Base-by-base conservation (phyloP, 2,797 vertebrate species). In the Epinephelus awoara region DNA sequence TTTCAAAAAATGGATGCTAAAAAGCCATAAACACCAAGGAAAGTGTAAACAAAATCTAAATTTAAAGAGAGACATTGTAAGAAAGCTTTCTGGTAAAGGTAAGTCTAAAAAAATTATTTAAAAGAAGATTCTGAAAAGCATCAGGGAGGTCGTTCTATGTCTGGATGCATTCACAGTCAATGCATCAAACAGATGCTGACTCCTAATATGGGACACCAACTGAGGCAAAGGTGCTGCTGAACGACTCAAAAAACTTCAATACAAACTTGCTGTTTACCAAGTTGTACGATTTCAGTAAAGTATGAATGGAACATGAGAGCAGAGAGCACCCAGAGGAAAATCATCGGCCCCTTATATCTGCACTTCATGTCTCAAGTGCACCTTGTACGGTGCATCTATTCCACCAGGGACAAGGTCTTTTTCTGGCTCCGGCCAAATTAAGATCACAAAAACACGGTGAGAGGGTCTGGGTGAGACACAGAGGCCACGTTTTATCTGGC, bases 391-490 rank as follows among this genome's bases (percentile, higher is more conserved):
- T 75, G 73, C 71, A 87, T 80, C 88, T 87, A 62, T 75, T 71
- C 54, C 47, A 68, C 83, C 68, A 51, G 66, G 65, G 12, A 77
- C 62, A 9, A 7, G 14, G 21, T 72, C 58, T 67, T 85, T 80
- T 86, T 82, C 64, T 80, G 71, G 55, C 72, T 82, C 3, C 54
- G 69, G 83, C 80, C 83, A 90, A 85, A 88, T 73, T 82, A 84
- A 80, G 83, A 90, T 70, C 72, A 80, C 82, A 83, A 83, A 87
- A 92, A 91, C 85, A 89, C 68, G 79, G 73, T 67, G 64, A 86
- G 69, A 72, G 62, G 69, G 66, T 84, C 72, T 84, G 44, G 79
- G 69, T 79, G 79, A 75, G 63, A 76, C 67, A 64, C 74, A 0
- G 10, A 62, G 80, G 72, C 50, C 75, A 67, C 6, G 3, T 23